Base-by-base conservation (phyloP, 1,140 invertebrate species). In the Lepidurus apus region DNA sequence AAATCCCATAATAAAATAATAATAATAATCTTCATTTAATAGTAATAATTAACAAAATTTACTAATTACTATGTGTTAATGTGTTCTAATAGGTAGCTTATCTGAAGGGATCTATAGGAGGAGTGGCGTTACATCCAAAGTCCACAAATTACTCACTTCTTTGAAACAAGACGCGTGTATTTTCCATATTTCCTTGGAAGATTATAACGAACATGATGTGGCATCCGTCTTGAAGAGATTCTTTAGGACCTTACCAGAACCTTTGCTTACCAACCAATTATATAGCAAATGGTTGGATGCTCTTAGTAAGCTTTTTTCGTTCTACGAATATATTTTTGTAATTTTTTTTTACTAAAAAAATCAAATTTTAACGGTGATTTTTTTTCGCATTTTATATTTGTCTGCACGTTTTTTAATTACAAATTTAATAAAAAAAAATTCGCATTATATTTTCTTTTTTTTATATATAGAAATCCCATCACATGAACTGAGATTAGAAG, bases 71-170 rank as follows among this genome's bases (percentile, higher is more conserved):
- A n/a, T n/a, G n/a, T n/a, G n/a, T n/a, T 65, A 21, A 21, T 65
- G 17, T 65, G n/a, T 13, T 7, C 21, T 85, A 85, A 24, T 83
- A 93, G 92, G 93, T 42, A 92, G 91, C 82, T 89, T 94, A 86
- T 89, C 91, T 9, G 91, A 93, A 85, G 94, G 94, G 1, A 95
- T 97, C 82, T 97, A 96, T 85, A 87, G 95, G 26, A 89, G 91
- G 65, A 91, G 90, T 45, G 94, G 93, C 1, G 90, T 91, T 10
- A 90, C 90, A 80, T 89, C 89, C n/a, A 89, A 90, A n/a, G 89
- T 95, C 53, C 88, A 90, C 1, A 89, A 89, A 77, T 85, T 96
- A n/a, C 84, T 95, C 43, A 87, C 89, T 6, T 86, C 88, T 75
- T 94, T 97, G 81, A 87, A 91, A 47, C 87, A 89, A 80, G 93